A percentile compares a stretch with the other conserved stretches of the same genome.
Conservation (phyloP, 2,797 vertebrate species). For the Danio tinwini region DNA sequence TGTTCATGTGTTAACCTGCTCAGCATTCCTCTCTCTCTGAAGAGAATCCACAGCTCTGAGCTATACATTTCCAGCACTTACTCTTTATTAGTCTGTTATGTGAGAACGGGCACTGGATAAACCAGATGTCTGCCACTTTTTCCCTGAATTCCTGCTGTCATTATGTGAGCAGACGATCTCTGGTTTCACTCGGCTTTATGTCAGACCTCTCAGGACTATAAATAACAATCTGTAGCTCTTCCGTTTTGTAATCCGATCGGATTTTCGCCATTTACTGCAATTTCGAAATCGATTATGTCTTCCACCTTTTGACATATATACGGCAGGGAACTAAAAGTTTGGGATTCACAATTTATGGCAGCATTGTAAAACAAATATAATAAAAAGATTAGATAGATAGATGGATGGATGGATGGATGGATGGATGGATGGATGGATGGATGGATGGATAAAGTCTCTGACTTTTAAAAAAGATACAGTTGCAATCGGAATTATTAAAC, state of each 20-base stretch:
- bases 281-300: conserved; percentile 7
- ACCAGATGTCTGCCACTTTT: conserved; percentile 72
- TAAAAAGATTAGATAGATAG: too few species aligned
- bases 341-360: not conserved
- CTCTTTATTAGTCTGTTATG: conserved; percentile 44
- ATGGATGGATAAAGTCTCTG: too few species aligned
- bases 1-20: conserved; percentile 80
- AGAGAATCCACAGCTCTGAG: conserved; percentile 56
- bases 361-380: not conserved
- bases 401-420: too few species aligned
- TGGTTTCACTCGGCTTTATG: conserved; percentile 63
- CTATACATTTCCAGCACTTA: conserved; percentile 39
- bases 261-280: not conserved
- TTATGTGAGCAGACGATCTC: conserved; percentile 55
- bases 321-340: not conserved
- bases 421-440: too few species aligned
- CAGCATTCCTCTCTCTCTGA: conserved; percentile 74
- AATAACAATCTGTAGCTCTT: conserved; percentile 44
- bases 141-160: conserved; percentile 62
- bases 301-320: conserved; percentile 25
- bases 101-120: conserved; percentile 58
- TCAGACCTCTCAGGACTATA: conserved; percentile 48
- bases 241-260: conserved; percentile 41
- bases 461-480: too few species aligned
- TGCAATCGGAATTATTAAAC: too few species aligned